A percentile compares a stretch with the other conserved stretches of the same genome.
These are phyloP conservation scores for Syrrhaptes paradoxus DNA, from an alignment of 2,113 vertebrate genomes.

Conservation along the genomic window DNA sequence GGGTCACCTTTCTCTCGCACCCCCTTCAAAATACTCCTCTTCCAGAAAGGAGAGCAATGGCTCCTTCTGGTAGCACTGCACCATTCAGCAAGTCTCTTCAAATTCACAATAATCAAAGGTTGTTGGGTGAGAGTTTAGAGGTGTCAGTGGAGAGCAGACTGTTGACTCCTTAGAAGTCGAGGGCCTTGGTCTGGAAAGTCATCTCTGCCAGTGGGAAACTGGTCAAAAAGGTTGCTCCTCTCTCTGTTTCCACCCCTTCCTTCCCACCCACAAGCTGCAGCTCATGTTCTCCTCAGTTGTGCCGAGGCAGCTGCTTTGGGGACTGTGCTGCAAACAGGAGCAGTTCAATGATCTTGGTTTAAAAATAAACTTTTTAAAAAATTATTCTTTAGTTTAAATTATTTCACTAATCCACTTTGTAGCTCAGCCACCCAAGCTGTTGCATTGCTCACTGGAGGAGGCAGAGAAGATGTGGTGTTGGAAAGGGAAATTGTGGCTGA, in stretches of 20 bases:
- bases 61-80: neutral
- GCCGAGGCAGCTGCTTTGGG: constrained; percentile 15
- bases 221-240: neutral
- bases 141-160: neutral
- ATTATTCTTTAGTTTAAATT: neutral
- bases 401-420: neutral
- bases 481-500: neutral
- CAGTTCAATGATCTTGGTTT: neutral
- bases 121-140: neutral
- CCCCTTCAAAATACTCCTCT: neutral
- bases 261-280: neutral
- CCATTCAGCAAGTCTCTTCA: neutral
- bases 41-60: neutral
- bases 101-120: neutral
- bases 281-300: neutral
- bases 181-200: neutral
- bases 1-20: neutral
- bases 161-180: neutral
- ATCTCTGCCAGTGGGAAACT: neutral
- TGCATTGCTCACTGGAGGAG: neutral
- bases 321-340: neutral
- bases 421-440: neutral
- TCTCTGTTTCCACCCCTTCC: neutral
- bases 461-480: neutral
- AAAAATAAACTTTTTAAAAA: neutral